Percentiles rank a stretch among this genome's conserved stretches.
Conservation (phyloP, 2,113 vertebrate species). For the Ptyas mucosa region DNA sequence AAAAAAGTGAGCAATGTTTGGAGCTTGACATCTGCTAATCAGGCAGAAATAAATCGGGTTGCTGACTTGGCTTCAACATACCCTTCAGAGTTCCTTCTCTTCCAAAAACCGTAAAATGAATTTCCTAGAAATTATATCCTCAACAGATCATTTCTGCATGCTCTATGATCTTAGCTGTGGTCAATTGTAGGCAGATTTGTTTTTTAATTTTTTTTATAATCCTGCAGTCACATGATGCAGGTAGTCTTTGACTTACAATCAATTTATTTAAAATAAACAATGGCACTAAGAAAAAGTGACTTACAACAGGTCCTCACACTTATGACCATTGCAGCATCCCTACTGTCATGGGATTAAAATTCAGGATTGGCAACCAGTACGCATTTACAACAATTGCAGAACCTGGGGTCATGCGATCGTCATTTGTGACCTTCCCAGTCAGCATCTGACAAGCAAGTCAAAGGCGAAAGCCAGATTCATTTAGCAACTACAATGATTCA, state of each 20-base stretch:
- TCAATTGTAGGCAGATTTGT: not conserved
- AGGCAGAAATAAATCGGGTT: not conserved
- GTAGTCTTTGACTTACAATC: not conserved
- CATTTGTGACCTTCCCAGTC: not conserved
- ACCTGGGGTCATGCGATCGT: too few species aligned
- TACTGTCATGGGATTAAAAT: not conserved
- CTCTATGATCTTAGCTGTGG: not conserved
- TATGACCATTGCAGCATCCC: not conserved
- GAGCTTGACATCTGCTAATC: not conserved
- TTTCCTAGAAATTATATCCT: not conserved
- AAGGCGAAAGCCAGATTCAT: too few species aligned
- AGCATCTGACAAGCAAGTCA: too few species aligned
- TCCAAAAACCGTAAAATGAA: not conserved
- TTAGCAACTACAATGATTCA: not conserved
- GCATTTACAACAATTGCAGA: not conserved
- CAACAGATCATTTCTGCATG: not conserved
- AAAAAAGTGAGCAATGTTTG: not conserved
- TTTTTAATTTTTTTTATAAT: not conserved
- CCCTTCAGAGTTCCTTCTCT: not conserved
- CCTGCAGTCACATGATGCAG: not conserved
- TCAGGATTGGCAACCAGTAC: not conserved
- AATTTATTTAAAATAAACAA: not conserved
- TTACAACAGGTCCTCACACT: not conserved
- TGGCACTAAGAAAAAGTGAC: not conserved
- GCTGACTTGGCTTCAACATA: not conserved